Conservation (phyloP, 1,140 invertebrate genomes). For the Frieseomelitta varia region DNA sequence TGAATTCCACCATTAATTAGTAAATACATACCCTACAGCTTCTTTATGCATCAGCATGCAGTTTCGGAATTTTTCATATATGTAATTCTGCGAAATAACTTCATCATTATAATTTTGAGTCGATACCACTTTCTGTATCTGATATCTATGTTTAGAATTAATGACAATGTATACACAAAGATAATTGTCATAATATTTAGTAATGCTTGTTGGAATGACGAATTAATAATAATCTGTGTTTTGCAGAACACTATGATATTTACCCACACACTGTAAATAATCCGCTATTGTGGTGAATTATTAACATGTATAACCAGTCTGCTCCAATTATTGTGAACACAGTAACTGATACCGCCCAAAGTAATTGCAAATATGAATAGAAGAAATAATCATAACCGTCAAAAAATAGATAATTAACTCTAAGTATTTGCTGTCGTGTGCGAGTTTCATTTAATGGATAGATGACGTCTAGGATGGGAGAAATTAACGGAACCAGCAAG, state of each 20-base stretch:
- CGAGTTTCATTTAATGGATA: constrained; percentile 3
- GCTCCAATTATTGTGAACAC: neutral
- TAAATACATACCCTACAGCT: neutral
- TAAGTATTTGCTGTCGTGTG: neutral
- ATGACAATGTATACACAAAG: no score
- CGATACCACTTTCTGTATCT: neutral
- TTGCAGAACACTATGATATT: neutral
- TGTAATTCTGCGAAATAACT: neutral
- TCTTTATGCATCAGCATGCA: neutral
- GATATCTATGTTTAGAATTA: neutral
- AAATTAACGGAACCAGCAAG: neutral
- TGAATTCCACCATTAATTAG: no score
- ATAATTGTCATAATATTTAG: accelerated
- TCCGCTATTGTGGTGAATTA: neutral
- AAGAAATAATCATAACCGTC: neutral
- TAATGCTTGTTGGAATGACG: accelerated
- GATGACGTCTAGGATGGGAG: neutral
- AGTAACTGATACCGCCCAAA: neutral
- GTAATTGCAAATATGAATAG: neutral
- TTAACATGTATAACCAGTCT: neutral
- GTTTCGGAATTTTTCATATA: neutral
- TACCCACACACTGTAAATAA: neutral
- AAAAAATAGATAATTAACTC: neutral
- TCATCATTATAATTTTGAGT: accelerated
- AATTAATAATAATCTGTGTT: accelerated